phyloP scores from a whole-genome alignment of 2,888 invertebrate genomes.

The Mythimna loreyi region DNA sequence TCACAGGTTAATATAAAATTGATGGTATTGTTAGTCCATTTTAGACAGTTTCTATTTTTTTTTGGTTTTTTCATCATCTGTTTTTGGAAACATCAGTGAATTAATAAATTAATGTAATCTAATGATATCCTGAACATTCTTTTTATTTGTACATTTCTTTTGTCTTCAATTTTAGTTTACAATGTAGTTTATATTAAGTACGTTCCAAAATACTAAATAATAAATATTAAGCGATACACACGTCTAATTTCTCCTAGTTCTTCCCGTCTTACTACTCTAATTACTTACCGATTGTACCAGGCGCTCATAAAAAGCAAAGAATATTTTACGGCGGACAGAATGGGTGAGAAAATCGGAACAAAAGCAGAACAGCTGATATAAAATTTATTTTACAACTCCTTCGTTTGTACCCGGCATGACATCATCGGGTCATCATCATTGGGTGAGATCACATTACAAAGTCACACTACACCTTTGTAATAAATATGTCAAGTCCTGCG shows the following conservation, averaged over 20 bases:
- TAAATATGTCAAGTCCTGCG: background rate
- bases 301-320: conserved; percentile 44
- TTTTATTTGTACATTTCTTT: background rate
- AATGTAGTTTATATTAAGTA: background rate
- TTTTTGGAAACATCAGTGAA: background rate
- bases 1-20: background rate
- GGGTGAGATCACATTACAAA: no score
- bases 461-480: no score
- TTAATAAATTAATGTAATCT: background rate
- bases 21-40: background rate
- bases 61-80: no score
- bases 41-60: no score
- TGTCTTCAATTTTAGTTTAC: background rate
- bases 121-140: background rate
- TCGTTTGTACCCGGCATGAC: conserved; percentile 41
- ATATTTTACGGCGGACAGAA: conserved; percentile 47
- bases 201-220: background rate
- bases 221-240: background rate
- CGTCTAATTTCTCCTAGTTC: background rate
- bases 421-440: no score
- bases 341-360: conserved; percentile 62
- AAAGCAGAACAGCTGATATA: conserved; percentile 67
- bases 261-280: conserved; percentile 10
- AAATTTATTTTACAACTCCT: conserved; percentile 71
- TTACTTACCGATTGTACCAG: conserved; percentile 41